Evolutionary conservation across 2,888 invertebrate genomes (phyloP).

Genomic region (Zaprionus lineosus): DNA sequence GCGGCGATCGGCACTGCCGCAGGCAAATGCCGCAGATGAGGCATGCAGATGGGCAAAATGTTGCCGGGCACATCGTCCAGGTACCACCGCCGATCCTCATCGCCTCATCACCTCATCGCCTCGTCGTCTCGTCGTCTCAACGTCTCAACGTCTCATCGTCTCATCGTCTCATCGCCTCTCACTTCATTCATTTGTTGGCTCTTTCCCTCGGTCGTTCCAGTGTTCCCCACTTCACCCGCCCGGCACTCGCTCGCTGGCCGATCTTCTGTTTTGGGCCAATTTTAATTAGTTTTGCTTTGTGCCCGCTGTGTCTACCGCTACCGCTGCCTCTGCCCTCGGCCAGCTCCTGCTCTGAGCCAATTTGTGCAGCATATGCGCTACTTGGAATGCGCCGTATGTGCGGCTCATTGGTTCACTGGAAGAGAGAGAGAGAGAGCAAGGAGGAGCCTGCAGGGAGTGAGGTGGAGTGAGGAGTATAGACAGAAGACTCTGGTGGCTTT

Average conservation of each 20-base stretch:
- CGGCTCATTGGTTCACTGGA: no score
- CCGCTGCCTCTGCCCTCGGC: no score
- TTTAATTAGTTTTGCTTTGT: slow-evolving; percentile 82
- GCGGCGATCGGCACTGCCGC: slow-evolving; percentile 62
- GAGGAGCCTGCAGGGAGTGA: background rate
- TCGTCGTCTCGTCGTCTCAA: no score
- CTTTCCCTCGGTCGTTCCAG: background rate
- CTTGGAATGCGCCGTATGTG: slow-evolving; percentile 64
- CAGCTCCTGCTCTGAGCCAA: slow-evolving; percentile 37
- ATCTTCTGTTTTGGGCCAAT: slow-evolving; percentile 78
- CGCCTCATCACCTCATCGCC: no score
- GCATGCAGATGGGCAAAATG: slow-evolving; percentile 77
- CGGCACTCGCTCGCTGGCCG: slow-evolving; percentile 1
- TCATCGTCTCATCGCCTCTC: slow-evolving; percentile 5
- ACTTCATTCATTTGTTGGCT: background rate
- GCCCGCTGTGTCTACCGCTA: slow-evolving; percentile 45
- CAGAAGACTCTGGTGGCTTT: no score
- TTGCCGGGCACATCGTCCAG: slow-evolving; percentile 60
- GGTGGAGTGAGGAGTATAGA: no score
- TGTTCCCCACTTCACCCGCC: no score
- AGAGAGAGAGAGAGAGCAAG: slow-evolving; percentile 11
- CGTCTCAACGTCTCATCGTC: no score
- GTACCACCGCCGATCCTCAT: no score
- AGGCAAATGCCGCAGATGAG: slow-evolving; percentile 69
- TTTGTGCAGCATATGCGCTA: slow-evolving; percentile 74